Conservation (phyloP, 2,113 vertebrate species). For the Tetraodon nigroviridis region DNA sequence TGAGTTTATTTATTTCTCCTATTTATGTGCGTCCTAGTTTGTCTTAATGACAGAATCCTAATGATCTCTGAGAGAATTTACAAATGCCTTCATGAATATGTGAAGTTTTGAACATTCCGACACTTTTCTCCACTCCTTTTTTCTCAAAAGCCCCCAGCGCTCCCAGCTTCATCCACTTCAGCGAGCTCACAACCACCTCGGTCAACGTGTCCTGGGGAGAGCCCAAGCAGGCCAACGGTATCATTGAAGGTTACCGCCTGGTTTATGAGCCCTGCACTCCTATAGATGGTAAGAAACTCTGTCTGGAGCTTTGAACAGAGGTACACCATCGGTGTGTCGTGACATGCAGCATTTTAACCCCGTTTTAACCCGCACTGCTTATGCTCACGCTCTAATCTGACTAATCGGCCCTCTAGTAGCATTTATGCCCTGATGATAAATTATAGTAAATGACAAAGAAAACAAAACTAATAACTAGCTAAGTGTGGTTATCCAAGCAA, state of each 20-base stretch:
- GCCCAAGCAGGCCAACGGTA: constrained; percentile 86
- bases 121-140: background rate
- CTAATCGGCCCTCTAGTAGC: constrained; percentile 41
- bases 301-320: constrained; percentile 21
- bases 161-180: constrained; percentile 87
- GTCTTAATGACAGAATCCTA: constrained; percentile 5
- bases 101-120: background rate
- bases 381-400: constrained; percentile 55
- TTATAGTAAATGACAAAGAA: constrained; percentile 38
- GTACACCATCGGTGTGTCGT: constrained; percentile 2
- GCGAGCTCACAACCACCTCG: constrained; percentile 95
- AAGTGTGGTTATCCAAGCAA: constrained; percentile 41
- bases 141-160: constrained; percentile 82
- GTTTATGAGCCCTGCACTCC: constrained; percentile 94
- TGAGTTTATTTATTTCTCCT: background rate
- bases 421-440: constrained; percentile 50
- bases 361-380: constrained; percentile 49
- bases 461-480: constrained; percentile 45
- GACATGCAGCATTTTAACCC: constrained; percentile 42
- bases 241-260: constrained; percentile 91
- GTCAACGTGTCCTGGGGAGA: constrained; percentile 98
- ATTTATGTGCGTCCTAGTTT: background rate
- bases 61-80: background rate
- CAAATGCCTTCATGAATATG: constrained; percentile 5
- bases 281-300: constrained; percentile 86